Percentiles rank a stretch among this genome's conserved stretches.
These are phyloP conservation scores for Benthochromis sp. DNA, from an alignment of 2,113 vertebrate genomes.

Conservation along the genomic window DNA sequence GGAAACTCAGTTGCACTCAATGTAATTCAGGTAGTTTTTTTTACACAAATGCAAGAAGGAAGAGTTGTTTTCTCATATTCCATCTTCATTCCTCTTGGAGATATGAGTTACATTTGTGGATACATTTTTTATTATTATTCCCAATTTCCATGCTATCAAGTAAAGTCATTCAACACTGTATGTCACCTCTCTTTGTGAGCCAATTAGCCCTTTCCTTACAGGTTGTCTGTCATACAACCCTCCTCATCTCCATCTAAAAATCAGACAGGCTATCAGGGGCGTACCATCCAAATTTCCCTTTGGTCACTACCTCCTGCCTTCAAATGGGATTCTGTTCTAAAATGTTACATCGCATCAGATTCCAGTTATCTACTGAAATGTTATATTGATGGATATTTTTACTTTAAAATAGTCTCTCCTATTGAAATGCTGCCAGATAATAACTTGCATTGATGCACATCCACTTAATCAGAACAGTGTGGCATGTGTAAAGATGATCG, in stretches of 20 bases:
- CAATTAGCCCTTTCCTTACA: neutral
- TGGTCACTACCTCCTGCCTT: neutral
- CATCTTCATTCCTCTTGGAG: neutral
- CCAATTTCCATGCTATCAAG: neutral
- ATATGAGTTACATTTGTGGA: neutral
- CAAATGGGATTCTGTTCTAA: neutral
- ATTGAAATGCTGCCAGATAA: neutral
- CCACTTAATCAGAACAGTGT: neutral
- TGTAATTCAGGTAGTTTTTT: neutral
- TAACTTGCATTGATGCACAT: neutral
- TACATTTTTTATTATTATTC: neutral
- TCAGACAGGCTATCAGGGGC: neutral
- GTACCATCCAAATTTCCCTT: neutral
- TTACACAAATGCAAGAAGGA: neutral
- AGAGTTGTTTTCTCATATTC: neutral
- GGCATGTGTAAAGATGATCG: neutral
- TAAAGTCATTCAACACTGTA: neutral
- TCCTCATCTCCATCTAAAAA: neutral
- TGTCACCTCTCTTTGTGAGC: neutral
- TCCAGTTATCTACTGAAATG: neutral
- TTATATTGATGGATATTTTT: fast-evolving
- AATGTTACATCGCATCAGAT: neutral
- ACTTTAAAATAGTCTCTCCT: neutral
- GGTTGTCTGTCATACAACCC: neutral
- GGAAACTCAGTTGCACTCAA: neutral